Conservation (phyloP, 2,888 invertebrate species). For the Dexiosoma caninum region DNA sequence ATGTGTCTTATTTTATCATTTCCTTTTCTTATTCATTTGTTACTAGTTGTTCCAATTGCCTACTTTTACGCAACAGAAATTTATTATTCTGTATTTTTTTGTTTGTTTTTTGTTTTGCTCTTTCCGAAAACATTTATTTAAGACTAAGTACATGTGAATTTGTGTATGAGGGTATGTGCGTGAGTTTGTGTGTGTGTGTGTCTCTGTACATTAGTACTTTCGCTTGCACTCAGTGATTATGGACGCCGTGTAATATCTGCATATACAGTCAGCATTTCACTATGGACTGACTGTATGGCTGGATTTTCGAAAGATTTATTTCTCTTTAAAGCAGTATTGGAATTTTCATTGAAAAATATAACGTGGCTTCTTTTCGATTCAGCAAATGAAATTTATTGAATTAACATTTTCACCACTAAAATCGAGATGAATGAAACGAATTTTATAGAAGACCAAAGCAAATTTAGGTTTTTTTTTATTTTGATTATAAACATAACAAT, state of each 20-base stretch:
- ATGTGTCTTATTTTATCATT: conserved; percentile 37
- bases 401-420: no score
- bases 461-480: no score
- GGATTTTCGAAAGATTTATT: no score
- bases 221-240: conserved; percentile 8
- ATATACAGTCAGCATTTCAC: neutral
- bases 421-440: no score
- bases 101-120: neutral
- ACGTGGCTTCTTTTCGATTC: no score
- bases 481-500: no score
- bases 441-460: no score
- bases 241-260: neutral
- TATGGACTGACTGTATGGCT: neutral
- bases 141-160: neutral
- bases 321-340: no score
- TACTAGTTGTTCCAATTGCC: conserved; percentile 31
- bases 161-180: no score
- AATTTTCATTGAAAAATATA: no score
- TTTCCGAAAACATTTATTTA: neutral
- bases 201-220: neutral
- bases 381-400: no score
- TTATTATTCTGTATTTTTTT: conserved; percentile 39
- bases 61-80: conserved; percentile 29
- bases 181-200: no score
- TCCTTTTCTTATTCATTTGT: conserved; percentile 32